phyloP scores from a whole-genome alignment of 2,888 invertebrate species.

The Hecatera dysodea region DNA sequence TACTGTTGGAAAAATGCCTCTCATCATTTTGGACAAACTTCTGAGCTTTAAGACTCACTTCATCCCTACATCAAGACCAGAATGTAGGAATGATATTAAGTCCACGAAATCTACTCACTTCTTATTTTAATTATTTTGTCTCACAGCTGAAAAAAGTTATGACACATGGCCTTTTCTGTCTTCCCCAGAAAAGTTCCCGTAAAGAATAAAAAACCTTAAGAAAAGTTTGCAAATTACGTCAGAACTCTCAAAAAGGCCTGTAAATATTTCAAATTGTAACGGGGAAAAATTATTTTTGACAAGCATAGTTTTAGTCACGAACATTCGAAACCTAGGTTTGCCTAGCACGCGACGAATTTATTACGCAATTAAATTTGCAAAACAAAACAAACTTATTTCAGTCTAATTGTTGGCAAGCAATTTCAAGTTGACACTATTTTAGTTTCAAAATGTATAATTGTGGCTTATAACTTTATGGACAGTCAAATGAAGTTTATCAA shows the following conservation, averaged over 20 bases:
- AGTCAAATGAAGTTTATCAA: background rate
- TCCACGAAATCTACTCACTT: too few species aligned
- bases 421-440: slow-evolving; percentile 1
- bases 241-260: background rate
- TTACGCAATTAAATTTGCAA: slow-evolving; percentile 26
- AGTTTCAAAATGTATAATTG: background rate
- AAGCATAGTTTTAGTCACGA: slow-evolving; percentile 48
- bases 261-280: slow-evolving; percentile 32
- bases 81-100: too few species aligned
- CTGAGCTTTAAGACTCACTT: too few species aligned
- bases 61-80: too few species aligned
- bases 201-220: too few species aligned
- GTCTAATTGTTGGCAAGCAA: slow-evolving; percentile 20
- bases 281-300: slow-evolving; percentile 25
- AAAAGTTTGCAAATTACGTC: background rate
- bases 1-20: too few species aligned
- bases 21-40: too few species aligned
- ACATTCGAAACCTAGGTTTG: slow-evolving; percentile 34
- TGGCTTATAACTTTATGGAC: background rate
- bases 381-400: slow-evolving; percentile 38
- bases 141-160: too few species aligned
- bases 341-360: slow-evolving; percentile 56
- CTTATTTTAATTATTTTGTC: too few species aligned
- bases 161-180: too few species aligned
- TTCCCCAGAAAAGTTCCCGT: too few species aligned